Evolutionary conservation across 2,888 invertebrate species (phyloP).

Genomic region (Nipponacmea schrenckii): DNA sequence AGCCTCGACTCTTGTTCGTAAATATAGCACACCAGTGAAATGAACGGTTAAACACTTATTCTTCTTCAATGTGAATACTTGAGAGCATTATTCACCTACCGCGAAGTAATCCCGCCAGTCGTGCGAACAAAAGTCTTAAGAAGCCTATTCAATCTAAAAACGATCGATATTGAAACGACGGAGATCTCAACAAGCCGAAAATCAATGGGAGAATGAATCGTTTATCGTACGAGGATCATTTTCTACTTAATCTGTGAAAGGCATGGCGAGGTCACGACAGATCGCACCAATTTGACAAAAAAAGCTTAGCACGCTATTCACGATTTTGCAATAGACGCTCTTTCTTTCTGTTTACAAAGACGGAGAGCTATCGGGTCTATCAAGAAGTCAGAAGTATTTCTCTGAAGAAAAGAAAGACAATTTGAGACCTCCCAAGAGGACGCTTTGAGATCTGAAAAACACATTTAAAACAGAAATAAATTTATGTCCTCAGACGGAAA

Average conservation of each 20-base stretch:
- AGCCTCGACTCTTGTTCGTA: not conserved
- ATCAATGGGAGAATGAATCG: not conserved
- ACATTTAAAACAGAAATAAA: too few species aligned
- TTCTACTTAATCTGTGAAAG: conserved; percentile 7
- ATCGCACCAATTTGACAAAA: conserved; percentile 7
- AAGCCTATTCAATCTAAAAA: conserved; percentile 3
- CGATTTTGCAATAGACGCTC: conserved; percentile 6
- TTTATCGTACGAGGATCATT: conserved; percentile 9
- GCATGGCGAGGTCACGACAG: conserved; percentile 8
- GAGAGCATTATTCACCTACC: conserved; percentile 3
- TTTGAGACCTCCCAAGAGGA: not conserved
- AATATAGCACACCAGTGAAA: not conserved
- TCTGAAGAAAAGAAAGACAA: not conserved
- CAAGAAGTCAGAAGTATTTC: not conserved
- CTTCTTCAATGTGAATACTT: not conserved
- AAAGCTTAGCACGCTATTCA: not conserved
- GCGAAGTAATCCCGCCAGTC: conserved; percentile 4
- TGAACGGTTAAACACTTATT: conserved; percentile 4
- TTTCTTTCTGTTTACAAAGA: not conserved
- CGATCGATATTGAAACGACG: conserved; percentile 7
- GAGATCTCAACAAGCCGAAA: not conserved
- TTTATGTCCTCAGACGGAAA: too few species aligned
- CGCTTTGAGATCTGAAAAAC: too few species aligned
- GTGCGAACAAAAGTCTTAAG: conserved; percentile 7
- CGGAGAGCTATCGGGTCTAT: not conserved